Evolutionary conservation across 2,797 vertebrate genomes (phyloP), one percentile per base, ranked within the genome.

Genomic region (Amphiprion clarkii): DNA sequence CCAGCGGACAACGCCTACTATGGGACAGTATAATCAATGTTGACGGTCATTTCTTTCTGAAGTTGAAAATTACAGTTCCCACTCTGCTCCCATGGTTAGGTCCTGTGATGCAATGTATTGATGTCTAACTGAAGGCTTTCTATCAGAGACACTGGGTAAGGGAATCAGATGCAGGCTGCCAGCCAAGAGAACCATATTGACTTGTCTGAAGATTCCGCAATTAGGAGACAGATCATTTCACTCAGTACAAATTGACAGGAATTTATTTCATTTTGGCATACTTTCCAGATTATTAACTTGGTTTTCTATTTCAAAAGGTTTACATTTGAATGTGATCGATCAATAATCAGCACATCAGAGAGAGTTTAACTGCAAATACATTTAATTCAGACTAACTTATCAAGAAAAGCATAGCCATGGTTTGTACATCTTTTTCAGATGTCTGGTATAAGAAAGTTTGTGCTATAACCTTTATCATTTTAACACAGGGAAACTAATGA

Each of bases 401-500:
- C 12, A 65, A 25, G 3, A 16, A 17, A 46, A 19, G 3, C 8
- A 25, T 17, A 55, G 14, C n/a, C 25, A 11, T 16, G 29, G 52
- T 40, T 46, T 46, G 1, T 7, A 25, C 33, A 14, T 51, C 9
- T 6, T 12, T n/a, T 52, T 3, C 21, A 52, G 21, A 53, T 14
- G 51, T 27, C 4, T 27, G 14, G 49, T 52, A 5, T 51, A 14
- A 59, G 17, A 27, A 29, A 48, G 3, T 55, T 6, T 25, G 59
- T 27, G 40, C 7, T 29, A 29, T 61, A 55, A 63, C 64, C 56
- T 75, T 76, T 57, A 56, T 19, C 60, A 64, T 72, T 44, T 76
- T 60, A 73, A 72, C 44, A 72, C 31, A 55, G 2, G 16, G 8
- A 74, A 33, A 75, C 65, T 66, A 31, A 73, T 63, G 58, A 72